Conservation (phyloP, 2,888 invertebrate genomes). For the Metalampra italica region DNA sequence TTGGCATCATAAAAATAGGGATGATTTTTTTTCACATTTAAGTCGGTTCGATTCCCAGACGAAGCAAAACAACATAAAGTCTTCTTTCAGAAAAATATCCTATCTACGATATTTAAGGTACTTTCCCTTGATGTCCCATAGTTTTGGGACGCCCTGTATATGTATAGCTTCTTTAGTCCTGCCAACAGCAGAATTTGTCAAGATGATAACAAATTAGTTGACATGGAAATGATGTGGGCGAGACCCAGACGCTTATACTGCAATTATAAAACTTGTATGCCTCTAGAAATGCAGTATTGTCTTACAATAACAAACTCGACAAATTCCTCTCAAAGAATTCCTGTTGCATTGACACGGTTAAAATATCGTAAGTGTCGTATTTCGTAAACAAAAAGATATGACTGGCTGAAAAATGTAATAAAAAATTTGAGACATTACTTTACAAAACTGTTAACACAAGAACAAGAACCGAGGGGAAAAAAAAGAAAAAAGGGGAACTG, state of each 20-base stretch:
- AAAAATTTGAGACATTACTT: constrained; percentile 7
- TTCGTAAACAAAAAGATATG: constrained; percentile 45
- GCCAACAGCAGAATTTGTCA: too few species aligned
- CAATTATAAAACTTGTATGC: constrained; percentile 24
- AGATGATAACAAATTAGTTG: too few species aligned
- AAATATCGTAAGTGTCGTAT: constrained; percentile 28
- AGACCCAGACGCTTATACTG: constrained; percentile 49
- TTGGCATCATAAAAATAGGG: too few species aligned
- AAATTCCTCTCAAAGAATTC: constrained; percentile 51
- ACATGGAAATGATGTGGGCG: constrained; percentile 22
- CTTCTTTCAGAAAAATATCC: too few species aligned
- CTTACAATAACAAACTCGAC: constrained; percentile 56
- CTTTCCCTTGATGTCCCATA: too few species aligned
- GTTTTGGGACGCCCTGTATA: too few species aligned
- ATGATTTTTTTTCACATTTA: too few species aligned
- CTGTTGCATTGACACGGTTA: constrained; percentile 20
- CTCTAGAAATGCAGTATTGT: constrained; percentile 39
- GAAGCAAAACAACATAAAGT: too few species aligned
- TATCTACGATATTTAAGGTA: too few species aligned
- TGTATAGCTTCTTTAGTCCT: too few species aligned
- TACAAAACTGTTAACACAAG: constrained; percentile 26
- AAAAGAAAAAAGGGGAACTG: constrained; percentile 29
- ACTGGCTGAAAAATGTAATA: constrained; percentile 20
- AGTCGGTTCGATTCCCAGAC: too few species aligned
- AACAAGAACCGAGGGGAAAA: constrained; percentile 16